Evolutionary conservation across 2,888 invertebrate genomes (phyloP), one percentile per base, ranked within the genome.

Genomic region (Trichogramma evanescens): DNA sequence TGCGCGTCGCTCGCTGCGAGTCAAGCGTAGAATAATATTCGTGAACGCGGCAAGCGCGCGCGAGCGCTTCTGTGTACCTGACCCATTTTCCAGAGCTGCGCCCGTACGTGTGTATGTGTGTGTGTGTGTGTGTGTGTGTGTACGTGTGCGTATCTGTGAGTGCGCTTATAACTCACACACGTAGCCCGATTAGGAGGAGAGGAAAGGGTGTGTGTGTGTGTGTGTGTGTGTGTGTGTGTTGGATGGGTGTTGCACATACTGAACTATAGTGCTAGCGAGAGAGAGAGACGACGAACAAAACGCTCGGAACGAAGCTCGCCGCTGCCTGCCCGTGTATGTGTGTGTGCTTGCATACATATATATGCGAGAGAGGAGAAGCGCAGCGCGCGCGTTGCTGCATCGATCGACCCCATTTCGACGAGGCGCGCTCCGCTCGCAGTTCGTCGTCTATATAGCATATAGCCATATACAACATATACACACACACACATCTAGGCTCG

Each of bases 321-420:
- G 26, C 26, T 26, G 26, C 26, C 68, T 67, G 69, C 66, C 68
- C 69, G 66, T 66, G 71, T 66, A 65, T 67, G 68, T 43, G 26
- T 45, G 9, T 41, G 6, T 42, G 38, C 13, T 43, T 57, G 8
- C 26, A 26, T 3, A 60, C n/a, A n/a, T 46, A 56, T 42, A 56
- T 48, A 40, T 44, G 43, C 40, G 41, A n/a, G 50, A 42, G 44
- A 26, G 54, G 5, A 49, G 55, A 6, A 49, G 43, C 10, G 13
- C n/a, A 41, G 66, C 68, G 65, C 65, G 67, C 69, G 70, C 69
- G 68, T 66, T 73, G 77, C 77, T 77, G 72, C 73, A 77, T 77
- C 77, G 77, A 77, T 75, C 75, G 77, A 71, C 77, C 77, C 70
- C 75, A 74, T 77, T 77, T 72, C 72, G 69, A 64, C 68, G n/a